phyloP scores from a whole-genome alignment of 1,140 invertebrate genomes.

The Sitobion miscanthi region DNA sequence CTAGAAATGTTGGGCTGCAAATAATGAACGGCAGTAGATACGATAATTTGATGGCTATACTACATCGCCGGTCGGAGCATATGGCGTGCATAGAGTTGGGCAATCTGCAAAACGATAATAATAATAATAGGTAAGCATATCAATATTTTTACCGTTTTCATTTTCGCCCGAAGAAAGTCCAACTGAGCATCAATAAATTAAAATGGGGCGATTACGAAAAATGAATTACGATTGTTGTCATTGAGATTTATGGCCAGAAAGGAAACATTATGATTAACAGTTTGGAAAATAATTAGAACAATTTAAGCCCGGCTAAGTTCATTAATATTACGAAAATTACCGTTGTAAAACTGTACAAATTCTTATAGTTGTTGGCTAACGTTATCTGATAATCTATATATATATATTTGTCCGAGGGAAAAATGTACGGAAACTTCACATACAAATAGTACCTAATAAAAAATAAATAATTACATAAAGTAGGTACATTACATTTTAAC shows the following conservation, averaged over 20 bases:
- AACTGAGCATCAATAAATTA: neutral
- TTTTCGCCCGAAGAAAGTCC: neutral
- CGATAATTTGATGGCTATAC: slow-evolving; percentile 76
- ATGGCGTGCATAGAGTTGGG: slow-evolving; percentile 78
- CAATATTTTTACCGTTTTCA: neutral
- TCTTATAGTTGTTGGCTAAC: neutral
- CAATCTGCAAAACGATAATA: slow-evolving; percentile 64
- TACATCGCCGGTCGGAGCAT: slow-evolving; percentile 76
- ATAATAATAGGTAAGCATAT: too few species aligned
- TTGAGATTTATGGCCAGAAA: neutral
- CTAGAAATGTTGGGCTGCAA: slow-evolving; percentile 83
- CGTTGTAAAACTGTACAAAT: neutral
- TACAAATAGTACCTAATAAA: neutral
- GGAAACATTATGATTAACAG: neutral
- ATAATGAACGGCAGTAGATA: slow-evolving; percentile 83
- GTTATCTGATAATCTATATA: neutral
- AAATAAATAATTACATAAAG: neutral
- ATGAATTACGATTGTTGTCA: neutral
- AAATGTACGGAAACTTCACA: neutral
- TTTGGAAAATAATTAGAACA: neutral
- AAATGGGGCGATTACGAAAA: neutral
- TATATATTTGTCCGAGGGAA: neutral
- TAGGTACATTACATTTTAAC: neutral
- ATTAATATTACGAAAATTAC: neutral
- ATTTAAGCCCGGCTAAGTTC: neutral